These are phyloP conservation scores for Apantesis nais DNA, from an alignment of 2,888 invertebrate genomes.

Conservation along the genomic window DNA sequence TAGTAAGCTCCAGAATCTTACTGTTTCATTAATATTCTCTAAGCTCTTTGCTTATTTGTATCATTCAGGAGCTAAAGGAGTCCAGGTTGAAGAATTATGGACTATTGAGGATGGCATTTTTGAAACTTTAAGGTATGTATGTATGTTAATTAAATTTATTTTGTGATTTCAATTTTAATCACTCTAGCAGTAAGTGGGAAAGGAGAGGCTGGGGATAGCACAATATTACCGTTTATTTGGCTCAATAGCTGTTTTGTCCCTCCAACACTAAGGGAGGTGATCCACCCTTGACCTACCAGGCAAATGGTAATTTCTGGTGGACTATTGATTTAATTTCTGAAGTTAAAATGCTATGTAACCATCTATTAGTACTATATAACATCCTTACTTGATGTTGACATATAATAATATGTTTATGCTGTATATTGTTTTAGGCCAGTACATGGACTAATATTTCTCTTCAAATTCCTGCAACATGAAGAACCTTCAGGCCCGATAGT, in stretches of 20 bases:
- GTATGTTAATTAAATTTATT: neutral
- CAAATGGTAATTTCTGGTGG: no score
- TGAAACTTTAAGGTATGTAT: constrained; percentile 92
- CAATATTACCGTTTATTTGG: neutral
- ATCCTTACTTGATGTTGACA: no score
- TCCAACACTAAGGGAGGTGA: no score
- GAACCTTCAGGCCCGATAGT: constrained; percentile 93
- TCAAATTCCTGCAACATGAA: constrained; percentile 96
- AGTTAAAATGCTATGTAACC: no score
- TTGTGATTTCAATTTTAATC: neutral
- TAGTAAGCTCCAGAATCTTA: no score
- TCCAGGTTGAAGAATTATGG: constrained; percentile 99
- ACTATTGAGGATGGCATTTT: constrained; percentile 96
- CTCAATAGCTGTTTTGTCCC: no score
- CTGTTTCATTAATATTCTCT: neutral
- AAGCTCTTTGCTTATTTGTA: constrained; percentile 1
- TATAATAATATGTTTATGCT: no score
- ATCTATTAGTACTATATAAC: no score
- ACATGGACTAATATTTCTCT: constrained; percentile 99
- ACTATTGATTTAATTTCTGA: no score
- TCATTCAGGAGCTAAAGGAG: constrained; percentile 93
- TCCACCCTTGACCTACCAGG: no score
- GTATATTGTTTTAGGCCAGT: constrained; percentile 91
- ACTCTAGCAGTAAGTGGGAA: neutral
- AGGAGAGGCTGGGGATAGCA: neutral